Base-by-base conservation (phyloP, 2,113 vertebrate genomes). In the Porphyrio hochstetteri region DNA sequence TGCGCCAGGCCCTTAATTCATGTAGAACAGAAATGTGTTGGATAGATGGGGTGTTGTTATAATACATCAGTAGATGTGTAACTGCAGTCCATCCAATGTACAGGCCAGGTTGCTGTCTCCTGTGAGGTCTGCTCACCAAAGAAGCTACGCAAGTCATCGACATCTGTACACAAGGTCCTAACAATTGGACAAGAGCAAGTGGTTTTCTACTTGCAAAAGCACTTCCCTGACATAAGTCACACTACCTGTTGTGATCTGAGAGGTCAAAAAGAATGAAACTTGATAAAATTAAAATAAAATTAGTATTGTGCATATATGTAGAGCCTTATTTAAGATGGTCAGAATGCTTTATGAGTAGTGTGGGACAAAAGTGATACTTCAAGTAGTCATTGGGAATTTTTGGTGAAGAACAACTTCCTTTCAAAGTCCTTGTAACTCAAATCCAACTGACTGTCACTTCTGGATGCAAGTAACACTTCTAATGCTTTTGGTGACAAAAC, bases 261-360 rank as follows among this genome's bases (percentile, higher is more conserved):
- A 53, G 8, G 15, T 38, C 20, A 27, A 59, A 65, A 17, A 44
- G 17, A n/a, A 56, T 17, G 52, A 77, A 28, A 5, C 2, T 2
- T 11, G 46, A 21, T 57, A 7, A 64, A 57, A 38, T 40, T 2
- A 90, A 89, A 48, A 19, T 9, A 60, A 68, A 82, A n/a, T 40
- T 24, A 15, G 24, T 31, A 17, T 0, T 4, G 13, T 75, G 1
- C 4, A 1, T 36, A 5, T 55, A 52, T 55, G 5, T 23, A 75
- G 15, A 67, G 8, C 28, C 28, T 67, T 50, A 28, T 17, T 83
- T 57, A 38, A 84, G 55, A 27, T 20, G 5, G 10, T 63, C 23
- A 55, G 36, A 67, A 79, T 29, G 27, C 5, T 21, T 7, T 55
- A 3, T 2, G 5, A 40, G 4, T 53, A 38, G n/a, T 28, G 24